Conservation (phyloP, 2,888 invertebrate species). For the Agapostemon virescens region DNA sequence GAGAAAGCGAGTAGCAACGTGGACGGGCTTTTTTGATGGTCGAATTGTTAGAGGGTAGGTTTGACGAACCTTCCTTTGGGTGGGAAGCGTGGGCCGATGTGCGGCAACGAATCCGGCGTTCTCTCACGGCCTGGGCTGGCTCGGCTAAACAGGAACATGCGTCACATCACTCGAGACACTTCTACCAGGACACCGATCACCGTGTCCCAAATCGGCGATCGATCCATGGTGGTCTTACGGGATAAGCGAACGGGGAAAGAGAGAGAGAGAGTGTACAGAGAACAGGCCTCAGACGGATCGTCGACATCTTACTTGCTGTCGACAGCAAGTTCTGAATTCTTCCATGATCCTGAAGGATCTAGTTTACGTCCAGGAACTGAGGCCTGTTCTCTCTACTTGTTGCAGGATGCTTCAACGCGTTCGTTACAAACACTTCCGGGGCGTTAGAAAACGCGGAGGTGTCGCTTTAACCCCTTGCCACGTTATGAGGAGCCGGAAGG, state of each 20-base stretch:
- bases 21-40: not conserved
- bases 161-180: conserved; percentile 79
- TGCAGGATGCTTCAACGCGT: not conserved
- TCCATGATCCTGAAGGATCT: no score
- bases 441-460: no score
- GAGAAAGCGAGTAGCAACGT: conserved; percentile 20
- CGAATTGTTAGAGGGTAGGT: conserved; percentile 48
- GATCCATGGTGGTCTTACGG: conserved; percentile 10
- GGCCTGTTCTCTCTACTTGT: not conserved
- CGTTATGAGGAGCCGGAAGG: no score
- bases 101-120: conserved; percentile 91
- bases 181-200: conserved; percentile 69
- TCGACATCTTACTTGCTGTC: no score
- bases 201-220: conserved; percentile 45
- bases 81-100: conserved; percentile 95
- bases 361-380: not conserved
- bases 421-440: not conserved
- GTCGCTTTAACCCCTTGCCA: no score
- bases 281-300: conserved; percentile 18
- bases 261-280: conserved; percentile 15
- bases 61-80: conserved; percentile 89
- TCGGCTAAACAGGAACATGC: conserved; percentile 87
- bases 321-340: no score
- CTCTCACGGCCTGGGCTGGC: conserved; percentile 92
- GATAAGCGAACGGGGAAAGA: conserved; percentile 16